A percentile compares a stretch with the other conserved stretches of the same genome.
These are phyloP conservation scores for Habroteleia sp. DNA, from an alignment of 2,888 invertebrate species.

Conservation along the genomic window DNA sequence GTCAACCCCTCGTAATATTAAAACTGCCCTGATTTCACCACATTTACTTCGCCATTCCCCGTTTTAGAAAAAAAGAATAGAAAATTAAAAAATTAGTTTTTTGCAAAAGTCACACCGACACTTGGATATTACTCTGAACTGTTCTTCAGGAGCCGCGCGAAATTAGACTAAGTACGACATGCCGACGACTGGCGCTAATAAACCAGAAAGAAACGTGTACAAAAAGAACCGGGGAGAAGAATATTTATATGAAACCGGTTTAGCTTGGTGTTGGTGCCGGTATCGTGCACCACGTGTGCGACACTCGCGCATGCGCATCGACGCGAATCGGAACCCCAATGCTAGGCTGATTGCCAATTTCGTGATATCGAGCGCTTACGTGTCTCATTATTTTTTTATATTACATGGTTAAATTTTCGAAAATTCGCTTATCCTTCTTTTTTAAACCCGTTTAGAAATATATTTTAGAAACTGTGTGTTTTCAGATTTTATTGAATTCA, in stretches of 20 bases:
- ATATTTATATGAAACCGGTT: conserved; percentile 59
- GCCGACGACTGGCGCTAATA: conserved; percentile 27
- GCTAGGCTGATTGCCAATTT: conserved; percentile 48
- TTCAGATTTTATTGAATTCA: no score
- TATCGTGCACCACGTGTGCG: conserved; percentile 44
- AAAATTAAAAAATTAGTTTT: no score
- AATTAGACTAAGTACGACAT: conserved; percentile 26
- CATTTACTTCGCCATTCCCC: no score
- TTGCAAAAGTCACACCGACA: conserved; percentile 9
- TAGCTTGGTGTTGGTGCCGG: conserved; percentile 37
- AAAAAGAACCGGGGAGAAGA: conserved; percentile 24
- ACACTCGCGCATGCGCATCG: conserved; percentile 42
- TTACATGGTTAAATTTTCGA: no score
- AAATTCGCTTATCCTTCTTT: no score
- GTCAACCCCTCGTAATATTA: no score
- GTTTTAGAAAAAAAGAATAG: no score
- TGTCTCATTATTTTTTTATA: no score
- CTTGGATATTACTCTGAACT: conserved; percentile 5
- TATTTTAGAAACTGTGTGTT: no score
- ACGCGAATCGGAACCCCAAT: conserved; percentile 11
- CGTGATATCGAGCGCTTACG: conserved; percentile 26
- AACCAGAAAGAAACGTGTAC: conserved; percentile 23
- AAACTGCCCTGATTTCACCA: no score
- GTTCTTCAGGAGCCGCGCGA: conserved; percentile 15
- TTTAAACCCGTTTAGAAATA: no score